phyloP scores from a whole-genome alignment of 1,140 invertebrate species.

The Zaprionus lachaisei region DNA sequence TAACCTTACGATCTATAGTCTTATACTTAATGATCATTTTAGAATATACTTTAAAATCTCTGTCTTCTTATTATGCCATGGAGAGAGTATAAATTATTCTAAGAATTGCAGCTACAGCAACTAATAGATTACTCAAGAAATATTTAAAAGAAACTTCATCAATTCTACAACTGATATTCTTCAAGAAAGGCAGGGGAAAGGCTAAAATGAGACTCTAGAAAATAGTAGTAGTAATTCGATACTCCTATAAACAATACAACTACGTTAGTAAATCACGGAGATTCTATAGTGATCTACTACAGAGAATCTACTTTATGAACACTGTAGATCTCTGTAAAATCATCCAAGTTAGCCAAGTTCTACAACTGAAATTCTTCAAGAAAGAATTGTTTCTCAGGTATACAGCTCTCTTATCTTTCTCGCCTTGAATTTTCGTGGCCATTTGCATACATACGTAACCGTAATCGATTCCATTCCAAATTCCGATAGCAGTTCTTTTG shows the following conservation, averaged over 20 bases:
- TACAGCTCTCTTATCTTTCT: not conserved
- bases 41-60: too few relatives aligned
- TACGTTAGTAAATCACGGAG: too few relatives aligned
- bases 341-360: not conserved
- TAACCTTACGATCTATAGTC: not conserved
- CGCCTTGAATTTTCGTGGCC: not conserved
- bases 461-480: slow-evolving; percentile 15
- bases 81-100: too few relatives aligned
- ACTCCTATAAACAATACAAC: not conserved
- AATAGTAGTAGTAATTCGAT: too few relatives aligned
- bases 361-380: not conserved
- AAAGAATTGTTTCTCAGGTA: not conserved
- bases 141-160: not conserved
- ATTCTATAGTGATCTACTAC: not conserved
- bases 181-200: too few relatives aligned
- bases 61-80: too few relatives aligned
- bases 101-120: too few relatives aligned
- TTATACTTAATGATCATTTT: too few relatives aligned
- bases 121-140: too few relatives aligned
- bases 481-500: slow-evolving; percentile 8
- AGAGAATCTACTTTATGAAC: not conserved
- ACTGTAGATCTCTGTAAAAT: too few relatives aligned
- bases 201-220: too few relatives aligned
- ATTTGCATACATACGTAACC: slow-evolving; percentile 9
- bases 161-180: too few relatives aligned